These are phyloP conservation scores for Trogon melanurus DNA, from an alignment of 2,113 vertebrate genomes.

Conservation along the genomic window DNA sequence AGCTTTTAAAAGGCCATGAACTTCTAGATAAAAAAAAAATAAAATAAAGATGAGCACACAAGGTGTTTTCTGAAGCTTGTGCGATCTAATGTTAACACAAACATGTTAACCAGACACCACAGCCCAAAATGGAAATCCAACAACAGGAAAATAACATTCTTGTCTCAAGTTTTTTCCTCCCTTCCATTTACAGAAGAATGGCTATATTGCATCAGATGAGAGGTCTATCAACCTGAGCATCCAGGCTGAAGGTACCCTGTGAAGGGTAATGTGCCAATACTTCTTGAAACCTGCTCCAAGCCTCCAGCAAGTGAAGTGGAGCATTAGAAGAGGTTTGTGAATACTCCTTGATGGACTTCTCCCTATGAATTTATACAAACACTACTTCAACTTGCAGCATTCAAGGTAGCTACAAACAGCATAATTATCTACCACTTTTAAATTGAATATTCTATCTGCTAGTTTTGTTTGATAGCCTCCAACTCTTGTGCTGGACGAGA, in stretches of 20 bases:
- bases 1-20: not conserved
- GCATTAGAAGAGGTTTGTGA: not conserved
- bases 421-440: not conserved
- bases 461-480: not conserved
- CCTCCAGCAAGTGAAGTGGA: not conserved
- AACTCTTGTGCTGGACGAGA: not conserved
- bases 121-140: not conserved
- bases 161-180: not conserved
- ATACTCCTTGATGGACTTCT: not conserved
- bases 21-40: not conserved
- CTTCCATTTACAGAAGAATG: not conserved
- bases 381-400: not conserved
- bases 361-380: not conserved
- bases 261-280: not conserved
- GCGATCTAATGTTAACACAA: not conserved
- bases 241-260: not conserved
- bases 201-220: not conserved
- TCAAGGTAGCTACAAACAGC: not conserved
- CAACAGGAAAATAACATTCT: not conserved
- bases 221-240: not conserved
- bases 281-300: not conserved
- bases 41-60: not conserved
- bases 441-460: not conserved
- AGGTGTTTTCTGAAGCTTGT: not conserved
- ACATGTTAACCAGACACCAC: not conserved